Evolutionary conservation across 1,140 invertebrate genomes (phyloP).

Genomic region (Octopus bimaculoides): DNA sequence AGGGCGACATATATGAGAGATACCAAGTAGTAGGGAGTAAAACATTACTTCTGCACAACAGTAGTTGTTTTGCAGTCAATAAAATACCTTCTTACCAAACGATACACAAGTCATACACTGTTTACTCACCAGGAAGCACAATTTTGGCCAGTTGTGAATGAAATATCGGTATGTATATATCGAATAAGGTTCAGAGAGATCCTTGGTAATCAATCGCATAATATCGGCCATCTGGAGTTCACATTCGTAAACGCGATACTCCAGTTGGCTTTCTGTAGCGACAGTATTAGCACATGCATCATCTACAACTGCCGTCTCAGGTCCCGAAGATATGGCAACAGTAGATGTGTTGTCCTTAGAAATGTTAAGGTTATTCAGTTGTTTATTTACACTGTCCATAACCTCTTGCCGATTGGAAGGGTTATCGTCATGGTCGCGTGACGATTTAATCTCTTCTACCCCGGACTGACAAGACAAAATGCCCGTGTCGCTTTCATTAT

Average conservation of each 20-base stretch:
- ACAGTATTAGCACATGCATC: background rate
- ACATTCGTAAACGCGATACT: slow-evolving; percentile 78
- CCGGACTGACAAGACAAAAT: background rate
- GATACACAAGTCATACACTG: background rate
- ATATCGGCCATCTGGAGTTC: slow-evolving; percentile 93
- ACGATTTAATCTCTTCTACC: background rate
- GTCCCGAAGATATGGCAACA: background rate
- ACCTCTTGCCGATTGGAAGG: too few species aligned
- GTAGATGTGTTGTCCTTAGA: background rate
- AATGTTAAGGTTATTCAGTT: background rate
- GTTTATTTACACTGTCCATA: background rate
- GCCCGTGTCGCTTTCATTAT: background rate
- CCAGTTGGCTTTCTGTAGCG: slow-evolving; percentile 29
- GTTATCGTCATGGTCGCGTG: background rate
- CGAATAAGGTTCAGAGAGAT: slow-evolving; percentile 98
- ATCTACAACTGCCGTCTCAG: background rate
- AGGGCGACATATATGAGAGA: too few species aligned
- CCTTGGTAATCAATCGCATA: slow-evolving; percentile 97
- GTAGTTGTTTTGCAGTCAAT: too few species aligned
- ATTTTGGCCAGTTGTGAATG: slow-evolving; percentile 99
- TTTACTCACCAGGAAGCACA: slow-evolving; percentile 88
- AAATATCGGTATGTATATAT: slow-evolving; percentile 99
- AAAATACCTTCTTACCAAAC: too few species aligned
- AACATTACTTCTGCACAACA: too few species aligned
- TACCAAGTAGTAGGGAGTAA: too few species aligned